Evolutionary conservation across 2,113 vertebrate species (phyloP), one percentile per base, ranked within the genome.

Genomic region (Thalassarche chlororhynchos): DNA sequence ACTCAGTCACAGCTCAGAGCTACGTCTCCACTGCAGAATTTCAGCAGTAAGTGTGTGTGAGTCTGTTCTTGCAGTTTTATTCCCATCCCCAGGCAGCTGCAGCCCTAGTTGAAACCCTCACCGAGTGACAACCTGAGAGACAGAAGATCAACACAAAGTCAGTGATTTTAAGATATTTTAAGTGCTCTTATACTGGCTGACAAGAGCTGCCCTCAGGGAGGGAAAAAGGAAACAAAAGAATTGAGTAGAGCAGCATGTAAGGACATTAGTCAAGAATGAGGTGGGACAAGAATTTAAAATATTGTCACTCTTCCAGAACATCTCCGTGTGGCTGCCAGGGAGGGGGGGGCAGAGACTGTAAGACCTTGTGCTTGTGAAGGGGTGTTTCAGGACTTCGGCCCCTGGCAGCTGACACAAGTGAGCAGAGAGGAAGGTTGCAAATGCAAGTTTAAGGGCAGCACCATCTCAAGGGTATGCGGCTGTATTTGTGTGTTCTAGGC

Each of bases 11-110:
- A 18, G 82, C 95, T 60, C 94, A 61, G 75, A 40, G 81, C 3
- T 16, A 38, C 1, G 51, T 91, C 91, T 97, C 97, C 77, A 66
- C 78, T 3, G 76, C 89, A 87, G 96, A 98, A 77, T 96, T 98
- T 76, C 86, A 76, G 84, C 84, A 78, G 98, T 97, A 96, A 92
- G 98, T 29, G 93, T 26, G 40, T 5, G 31, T 2, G 14, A 25
- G 9, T 5, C 54, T 68, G 42, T 5, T 29, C 70, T 36, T 70
- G 64, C 52, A 24, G 51, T 7, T 51, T 14, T 25, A 19, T 8
- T 60, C 77, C 69, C 80, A 34, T 17, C n/a, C 77, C 38, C 26
- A 6, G 61, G 64, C 55, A 78, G 49, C 55, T n/a, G 36, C 71
- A 76, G 84, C 36, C 42, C 38, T 6, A 14, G 44, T 75, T 47